Evolutionary conservation across 2,797 vertebrate species (phyloP), one percentile per base, ranked within the genome.

Genomic region (Phrynocephalus guinanensis): DNA sequence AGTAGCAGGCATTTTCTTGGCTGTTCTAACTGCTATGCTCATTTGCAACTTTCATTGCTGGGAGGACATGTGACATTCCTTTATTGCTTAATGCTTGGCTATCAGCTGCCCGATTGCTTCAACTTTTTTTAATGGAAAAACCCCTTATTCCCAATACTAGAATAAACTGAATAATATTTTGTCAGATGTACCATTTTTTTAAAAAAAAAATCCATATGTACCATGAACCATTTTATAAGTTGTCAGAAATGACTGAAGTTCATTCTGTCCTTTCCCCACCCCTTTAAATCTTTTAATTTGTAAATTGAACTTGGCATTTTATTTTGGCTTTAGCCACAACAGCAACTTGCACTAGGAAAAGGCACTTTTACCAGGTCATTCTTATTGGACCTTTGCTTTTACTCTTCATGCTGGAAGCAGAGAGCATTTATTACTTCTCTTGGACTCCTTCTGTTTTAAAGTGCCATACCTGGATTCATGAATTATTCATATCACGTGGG

Each of bases 401-500:
- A 91, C 79, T 92, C 68, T 85, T 5, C 87, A 38, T 88, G 84
- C 88, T 85, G 16, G 9, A 90, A 82, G 79, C 84, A 5, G 0
- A 81, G 77, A 93, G 81, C 90, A n/a, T n/a, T 82, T 22, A 63
- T 80, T 60, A 79, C 24, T 60, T 86, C 15, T 86, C 48, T 44
- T 63, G n/a, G 15, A 60, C 30, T 33, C 18, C 52, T 63, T 73
- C 38, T 30, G 44, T 83, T 90, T 92, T 92, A 91, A 86, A 87
- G 81, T 75, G 93, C 86, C 90, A 88, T 94, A 90, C 79, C 93
- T 93, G 84, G 95, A 87, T 90, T 60, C 79, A 87, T 95, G 30
- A 76, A 91, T 95, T 94, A 94, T 95, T 96, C 90, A 95, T 88
- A 48, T 79, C 85, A 84, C 72, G 33, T 92, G 81, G 86, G 77